Evolutionary conservation across 2,888 invertebrate genomes (phyloP), one percentile per base, ranked within the genome.

Genomic region (Mesorhabditis spiculigera): DNA sequence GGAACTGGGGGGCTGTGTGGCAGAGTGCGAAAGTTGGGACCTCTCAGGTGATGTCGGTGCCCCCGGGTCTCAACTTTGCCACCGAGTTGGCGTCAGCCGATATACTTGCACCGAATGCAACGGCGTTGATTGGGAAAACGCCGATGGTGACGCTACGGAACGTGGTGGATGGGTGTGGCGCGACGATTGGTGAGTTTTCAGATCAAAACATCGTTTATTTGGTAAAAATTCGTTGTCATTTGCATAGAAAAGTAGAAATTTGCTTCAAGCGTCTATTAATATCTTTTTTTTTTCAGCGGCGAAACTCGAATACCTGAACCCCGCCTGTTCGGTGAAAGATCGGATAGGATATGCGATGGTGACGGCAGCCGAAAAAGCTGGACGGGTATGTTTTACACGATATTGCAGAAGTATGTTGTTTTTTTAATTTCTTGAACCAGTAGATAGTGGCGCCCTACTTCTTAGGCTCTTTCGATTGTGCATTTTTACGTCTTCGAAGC

Each of bases 291-390:
- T 78, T 81, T 67, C 67, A 83, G 84, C 83, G 6, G 85, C 74
- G 3, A 86, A 86, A 75, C 63, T 86, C 43, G 85, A 85, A 68
- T 85, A 81, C 70, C 63, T 84, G 68, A 84, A 83, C 69, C 86
- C 86, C 5, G 85, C 82, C 1, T 80, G 81, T 50, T 82, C 81
- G 28, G 80, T 86, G 42, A 86, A 86, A 68, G 86, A 86, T 70
- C 81, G 86, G 45, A 84, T 86, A 45, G 85, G 85, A 45, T 76
- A 68, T 68, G 80, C 81, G 6, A 86, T 86, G 86, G 75, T 86
- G n/a, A 70, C 73, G 4, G 80, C 76, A 5, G 84, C 84, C 6
- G 84, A 84, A 69, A 70, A 74, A 45, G 73, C 74, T 43, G 82
- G 83, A 71, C 72, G 77, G 65, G 82, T 84, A 28, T 44, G 72